A percentile compares a stretch with the other conserved stretches of the same genome.
These are phyloP conservation scores for Zaprionus obscuricornis DNA, from an alignment of 2,888 invertebrate genomes.

Conservation along the genomic window DNA sequence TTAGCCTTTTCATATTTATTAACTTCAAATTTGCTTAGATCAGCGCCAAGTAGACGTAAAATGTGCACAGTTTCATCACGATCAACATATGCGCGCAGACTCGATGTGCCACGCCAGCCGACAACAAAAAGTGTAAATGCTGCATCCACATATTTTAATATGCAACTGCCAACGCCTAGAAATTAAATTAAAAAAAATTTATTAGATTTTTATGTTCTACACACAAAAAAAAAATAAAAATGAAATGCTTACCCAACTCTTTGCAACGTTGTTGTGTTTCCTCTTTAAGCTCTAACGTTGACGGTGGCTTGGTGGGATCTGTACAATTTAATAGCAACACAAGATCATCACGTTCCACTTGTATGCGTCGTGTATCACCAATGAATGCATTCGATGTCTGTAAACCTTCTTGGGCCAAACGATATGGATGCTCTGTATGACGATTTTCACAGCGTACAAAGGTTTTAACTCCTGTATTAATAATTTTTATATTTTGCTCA, in stretches of 20 bases:
- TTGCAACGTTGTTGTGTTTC: conserved; percentile 88
- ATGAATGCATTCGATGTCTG: conserved; percentile 89
- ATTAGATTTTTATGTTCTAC: no score
- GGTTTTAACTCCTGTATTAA: conserved; percentile 98
- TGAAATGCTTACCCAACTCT: conserved; percentile 87
- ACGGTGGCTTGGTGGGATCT: conserved; percentile 91
- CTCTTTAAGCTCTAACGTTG: conserved; percentile 87
- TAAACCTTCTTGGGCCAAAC: conserved; percentile 95
- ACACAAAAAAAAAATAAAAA: not conserved
- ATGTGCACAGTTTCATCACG: conserved; percentile 93
- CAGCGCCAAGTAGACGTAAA: conserved; percentile 92
- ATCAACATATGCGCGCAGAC: conserved; percentile 94
- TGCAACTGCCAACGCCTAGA: conserved; percentile 88
- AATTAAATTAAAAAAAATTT: not conserved
- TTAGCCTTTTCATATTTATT: conserved; percentile 88
- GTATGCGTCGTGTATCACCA: conserved; percentile 87
- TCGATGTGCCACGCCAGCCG: conserved; percentile 96
- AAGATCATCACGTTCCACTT: conserved; percentile 90
- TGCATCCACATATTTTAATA: conserved; percentile 87
- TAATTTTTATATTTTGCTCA: conserved; percentile 92
- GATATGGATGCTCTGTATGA: conserved; percentile 93
- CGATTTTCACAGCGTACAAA: conserved; percentile 97
- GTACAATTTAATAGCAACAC: conserved; percentile 91
- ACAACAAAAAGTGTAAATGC: conserved; percentile 88
- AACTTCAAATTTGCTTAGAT: conserved; percentile 89